phyloP scores from a whole-genome alignment of 2,113 vertebrate species.

The Phrynocephalus versicolor region DNA sequence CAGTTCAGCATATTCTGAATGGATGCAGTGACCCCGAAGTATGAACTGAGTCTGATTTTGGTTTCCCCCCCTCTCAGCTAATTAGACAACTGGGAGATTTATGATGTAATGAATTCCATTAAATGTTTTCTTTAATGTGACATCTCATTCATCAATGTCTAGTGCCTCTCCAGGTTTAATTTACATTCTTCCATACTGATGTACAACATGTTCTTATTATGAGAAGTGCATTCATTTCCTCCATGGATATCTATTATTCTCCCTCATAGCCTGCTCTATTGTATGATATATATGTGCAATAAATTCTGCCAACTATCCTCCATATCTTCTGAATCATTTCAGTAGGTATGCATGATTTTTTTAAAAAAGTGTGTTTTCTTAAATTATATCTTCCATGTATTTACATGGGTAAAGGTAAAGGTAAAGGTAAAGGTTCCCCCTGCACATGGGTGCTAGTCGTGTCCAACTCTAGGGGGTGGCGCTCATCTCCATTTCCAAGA shows the following conservation, averaged over 20 bases:
- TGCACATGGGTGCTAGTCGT: too few relatives aligned
- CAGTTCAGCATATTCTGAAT: conserved; percentile 2
- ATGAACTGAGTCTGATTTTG: conserved; percentile 25
- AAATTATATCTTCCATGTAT: neutral
- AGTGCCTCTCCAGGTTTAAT: conserved; percentile 35
- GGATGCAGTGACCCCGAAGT: neutral
- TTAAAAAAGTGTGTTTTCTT: neutral
- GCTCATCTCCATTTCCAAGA: too few relatives aligned
- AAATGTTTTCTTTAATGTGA: conserved; percentile 43
- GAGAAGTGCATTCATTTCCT: neutral
- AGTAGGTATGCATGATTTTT: neutral
- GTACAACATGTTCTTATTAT: neutral
- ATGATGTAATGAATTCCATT: conserved; percentile 32
- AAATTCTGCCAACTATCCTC: neutral
- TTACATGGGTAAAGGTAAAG: too few relatives aligned
- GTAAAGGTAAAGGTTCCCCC: too few relatives aligned
- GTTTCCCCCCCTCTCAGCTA: conserved; percentile 50
- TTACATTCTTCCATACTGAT: conserved; percentile 4
- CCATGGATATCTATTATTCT: neutral
- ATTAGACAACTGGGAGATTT: conserved; percentile 47
- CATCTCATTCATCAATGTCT: conserved; percentile 50
- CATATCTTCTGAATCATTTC: neutral
- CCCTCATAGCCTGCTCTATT: too few relatives aligned
- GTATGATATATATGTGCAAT: neutral
- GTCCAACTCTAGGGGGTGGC: too few relatives aligned